phyloP scores from a whole-genome alignment of 2,113 vertebrate genomes.

The Collichthys lucidus region DNA sequence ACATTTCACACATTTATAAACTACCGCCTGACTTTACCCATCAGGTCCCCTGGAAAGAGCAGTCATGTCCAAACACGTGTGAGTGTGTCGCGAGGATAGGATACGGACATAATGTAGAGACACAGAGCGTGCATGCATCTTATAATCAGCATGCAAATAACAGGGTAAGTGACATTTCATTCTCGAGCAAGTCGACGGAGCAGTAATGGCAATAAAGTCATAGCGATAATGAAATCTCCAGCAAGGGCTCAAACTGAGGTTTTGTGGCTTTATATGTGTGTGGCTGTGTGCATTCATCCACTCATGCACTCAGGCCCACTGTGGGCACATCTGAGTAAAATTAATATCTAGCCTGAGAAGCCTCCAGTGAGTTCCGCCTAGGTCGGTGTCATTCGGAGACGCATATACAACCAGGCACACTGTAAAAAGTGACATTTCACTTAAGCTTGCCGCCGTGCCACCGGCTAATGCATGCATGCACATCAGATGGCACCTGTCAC shows the following conservation, averaged over 20 bases:
- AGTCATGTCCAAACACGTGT: not conserved
- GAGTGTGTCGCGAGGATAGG: not conserved
- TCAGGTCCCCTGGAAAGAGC: conserved; percentile 22
- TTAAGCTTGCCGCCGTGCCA: conserved; percentile 52
- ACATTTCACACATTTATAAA: conserved; percentile 54
- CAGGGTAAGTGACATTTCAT: conserved; percentile 65
- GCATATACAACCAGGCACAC: conserved; percentile 49
- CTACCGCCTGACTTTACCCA: conserved; percentile 21
- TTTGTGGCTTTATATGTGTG: conserved; percentile 11
- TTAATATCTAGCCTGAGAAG: conserved; percentile 63
- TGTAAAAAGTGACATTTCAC: conserved; percentile 75
- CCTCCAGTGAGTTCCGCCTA: conserved; percentile 44
- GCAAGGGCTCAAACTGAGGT: conserved; percentile 46
- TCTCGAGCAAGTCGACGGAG: conserved; percentile 38
- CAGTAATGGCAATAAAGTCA: conserved; percentile 61
- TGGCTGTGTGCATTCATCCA: conserved; percentile 57
- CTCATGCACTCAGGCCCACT: conserved; percentile 48
- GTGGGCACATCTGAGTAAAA: conserved; percentile 67
- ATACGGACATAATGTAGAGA: conserved; percentile 5
- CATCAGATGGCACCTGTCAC: conserved; percentile 55
- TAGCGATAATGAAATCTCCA: conserved; percentile 68
- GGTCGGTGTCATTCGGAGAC: conserved; percentile 48
- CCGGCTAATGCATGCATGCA: conserved; percentile 28
- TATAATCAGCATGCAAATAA: conserved; percentile 58
- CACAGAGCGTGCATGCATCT: not conserved